phyloP scores from a whole-genome alignment of 1,140 invertebrate species.

The Drosophila kohkoa region DNA sequence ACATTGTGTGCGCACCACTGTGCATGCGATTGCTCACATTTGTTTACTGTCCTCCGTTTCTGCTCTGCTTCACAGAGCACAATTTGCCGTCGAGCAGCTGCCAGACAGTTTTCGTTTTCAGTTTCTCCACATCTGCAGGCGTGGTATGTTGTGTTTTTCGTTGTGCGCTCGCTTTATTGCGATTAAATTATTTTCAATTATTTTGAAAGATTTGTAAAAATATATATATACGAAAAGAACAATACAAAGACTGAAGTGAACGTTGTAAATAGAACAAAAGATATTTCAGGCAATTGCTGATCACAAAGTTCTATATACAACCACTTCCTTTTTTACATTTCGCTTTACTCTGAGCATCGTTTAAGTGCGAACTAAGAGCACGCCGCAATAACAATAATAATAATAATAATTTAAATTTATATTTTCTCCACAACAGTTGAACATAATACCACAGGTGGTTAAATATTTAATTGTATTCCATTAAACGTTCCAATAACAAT shows the following conservation, averaged over 20 bases:
- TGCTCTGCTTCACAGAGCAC: constrained; percentile 23
- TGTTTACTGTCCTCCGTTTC: constrained; percentile 21
- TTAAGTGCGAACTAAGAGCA: neutral
- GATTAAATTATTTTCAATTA: neutral
- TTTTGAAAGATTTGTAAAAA: constrained; percentile 10
- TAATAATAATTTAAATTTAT: neutral
- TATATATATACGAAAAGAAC: neutral
- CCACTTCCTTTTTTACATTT: neutral
- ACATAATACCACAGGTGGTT: neutral
- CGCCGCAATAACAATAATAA: neutral
- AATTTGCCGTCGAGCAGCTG: constrained; percentile 25
- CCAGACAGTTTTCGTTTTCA: constrained; percentile 33
- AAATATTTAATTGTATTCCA: constrained; percentile 29
- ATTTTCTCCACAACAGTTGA: neutral
- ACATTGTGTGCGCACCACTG: neutral
- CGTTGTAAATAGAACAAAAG: neutral
- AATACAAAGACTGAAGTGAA: neutral
- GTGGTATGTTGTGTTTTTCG: constrained; percentile 34
- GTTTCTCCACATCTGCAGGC: constrained; percentile 39
- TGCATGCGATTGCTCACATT: constrained; percentile 3
- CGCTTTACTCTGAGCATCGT: neutral
- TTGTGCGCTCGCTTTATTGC: neutral
- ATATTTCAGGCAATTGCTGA: neutral
- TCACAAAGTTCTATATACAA: neutral
- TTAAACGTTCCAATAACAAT: constrained; percentile 12